Percentiles rank a stretch among this genome's conserved stretches.
Evolutionary conservation across 2,797 vertebrate species (phyloP).

Genomic region (Macropodus opercularis): DNA sequence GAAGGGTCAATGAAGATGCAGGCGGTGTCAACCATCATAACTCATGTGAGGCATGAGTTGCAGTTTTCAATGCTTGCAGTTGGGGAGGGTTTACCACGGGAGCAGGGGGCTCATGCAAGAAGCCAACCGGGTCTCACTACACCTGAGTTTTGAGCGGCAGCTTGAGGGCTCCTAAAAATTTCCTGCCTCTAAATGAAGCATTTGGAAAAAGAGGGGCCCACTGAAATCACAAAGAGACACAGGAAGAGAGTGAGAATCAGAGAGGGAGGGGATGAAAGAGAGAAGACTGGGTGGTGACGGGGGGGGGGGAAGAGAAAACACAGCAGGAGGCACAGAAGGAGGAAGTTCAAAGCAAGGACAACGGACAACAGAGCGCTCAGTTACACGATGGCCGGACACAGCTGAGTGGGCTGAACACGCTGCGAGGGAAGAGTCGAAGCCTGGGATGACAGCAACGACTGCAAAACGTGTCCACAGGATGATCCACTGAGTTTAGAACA

Average conservation of each 20-base stretch:
- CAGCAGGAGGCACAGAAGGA: constrained; percentile 45
- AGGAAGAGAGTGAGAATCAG: constrained; percentile 59
- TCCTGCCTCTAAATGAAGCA: constrained; percentile 91
- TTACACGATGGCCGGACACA: constrained; percentile 35
- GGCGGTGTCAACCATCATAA: constrained; percentile 73
- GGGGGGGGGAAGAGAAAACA: constrained; percentile 40
- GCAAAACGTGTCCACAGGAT: constrained; percentile 11
- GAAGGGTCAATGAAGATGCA: constrained; percentile 69
- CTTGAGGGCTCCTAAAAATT: constrained; percentile 90
- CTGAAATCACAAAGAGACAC: constrained; percentile 93
- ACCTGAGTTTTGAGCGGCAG: constrained; percentile 89
- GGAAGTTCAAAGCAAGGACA: constrained; percentile 60
- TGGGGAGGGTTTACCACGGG: constrained; percentile 23
- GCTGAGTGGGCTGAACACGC: neutral
- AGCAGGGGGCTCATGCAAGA: constrained; percentile 89
- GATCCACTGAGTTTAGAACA: no score
- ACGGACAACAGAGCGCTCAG: constrained; percentile 50
- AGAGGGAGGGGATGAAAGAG: constrained; percentile 35
- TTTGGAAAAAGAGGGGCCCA: constrained; percentile 91
- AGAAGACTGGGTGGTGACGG: constrained; percentile 19
- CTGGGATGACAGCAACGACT: neutral
- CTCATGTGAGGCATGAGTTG: constrained; percentile 81
- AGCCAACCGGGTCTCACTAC: constrained; percentile 87
- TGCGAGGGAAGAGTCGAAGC: neutral
- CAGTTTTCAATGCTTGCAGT: constrained; percentile 54